Evolutionary conservation across 2,797 vertebrate genomes (phyloP).

Genomic region (Chelon labrosus): DNA sequence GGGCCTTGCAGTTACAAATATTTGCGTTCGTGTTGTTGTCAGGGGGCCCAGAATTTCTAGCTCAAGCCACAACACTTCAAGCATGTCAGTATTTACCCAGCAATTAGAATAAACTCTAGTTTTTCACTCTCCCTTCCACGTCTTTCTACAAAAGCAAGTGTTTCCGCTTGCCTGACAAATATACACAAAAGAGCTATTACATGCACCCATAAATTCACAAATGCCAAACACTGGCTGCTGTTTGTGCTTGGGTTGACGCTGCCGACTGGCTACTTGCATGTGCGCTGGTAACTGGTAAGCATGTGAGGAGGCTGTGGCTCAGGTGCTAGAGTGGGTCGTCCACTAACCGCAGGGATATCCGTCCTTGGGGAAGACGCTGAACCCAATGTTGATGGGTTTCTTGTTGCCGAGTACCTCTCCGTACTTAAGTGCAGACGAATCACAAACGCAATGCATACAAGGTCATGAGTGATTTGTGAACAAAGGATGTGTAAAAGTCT

Average conservation of each 20-base stretch:
- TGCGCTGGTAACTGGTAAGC: too few species aligned
- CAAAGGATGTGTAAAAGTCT: too few species aligned
- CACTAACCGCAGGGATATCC: too few species aligned
- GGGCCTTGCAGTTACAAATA: neutral
- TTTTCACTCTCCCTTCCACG: too few species aligned
- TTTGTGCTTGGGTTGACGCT: neutral
- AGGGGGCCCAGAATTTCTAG: neutral
- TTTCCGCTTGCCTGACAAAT: constrained; percentile 19
- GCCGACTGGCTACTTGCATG: neutral
- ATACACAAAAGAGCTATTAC: constrained; percentile 21
- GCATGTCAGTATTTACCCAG: constrained; percentile 21
- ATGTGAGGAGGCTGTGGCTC: too few species aligned
- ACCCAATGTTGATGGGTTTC: too few species aligned
- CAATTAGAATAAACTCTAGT: constrained; percentile 16
- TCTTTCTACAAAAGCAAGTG: neutral
- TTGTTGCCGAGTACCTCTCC: too few species aligned
- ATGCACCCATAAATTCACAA: constrained; percentile 29
- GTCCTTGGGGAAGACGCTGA: too few species aligned
- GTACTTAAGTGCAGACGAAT: too few species aligned
- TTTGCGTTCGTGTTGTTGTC: constrained; percentile 1
- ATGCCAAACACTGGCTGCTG: constrained; percentile 14
- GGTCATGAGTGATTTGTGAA: too few species aligned
- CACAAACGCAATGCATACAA: too few species aligned
- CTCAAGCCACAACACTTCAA: neutral
- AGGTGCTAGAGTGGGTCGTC: neutral